phyloP scores from a whole-genome alignment of 2,113 vertebrate genomes.

The Blennius ocellaris region DNA sequence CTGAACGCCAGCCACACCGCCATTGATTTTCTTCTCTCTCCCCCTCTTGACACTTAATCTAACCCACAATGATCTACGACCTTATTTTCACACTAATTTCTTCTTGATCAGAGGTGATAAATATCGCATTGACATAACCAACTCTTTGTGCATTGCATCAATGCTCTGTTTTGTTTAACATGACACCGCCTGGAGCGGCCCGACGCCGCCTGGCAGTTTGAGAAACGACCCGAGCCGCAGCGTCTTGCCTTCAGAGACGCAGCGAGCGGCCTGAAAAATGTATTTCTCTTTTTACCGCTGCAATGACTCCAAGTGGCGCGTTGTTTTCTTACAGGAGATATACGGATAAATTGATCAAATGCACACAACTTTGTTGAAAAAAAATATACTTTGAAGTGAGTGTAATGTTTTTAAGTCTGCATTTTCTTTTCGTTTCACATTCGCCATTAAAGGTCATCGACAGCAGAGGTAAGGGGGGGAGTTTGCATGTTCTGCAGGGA shows the following conservation, averaged over 20 bases:
- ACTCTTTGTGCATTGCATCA: slow-evolving; percentile 76
- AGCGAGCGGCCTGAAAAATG: slow-evolving; percentile 47
- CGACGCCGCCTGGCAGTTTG: slow-evolving; percentile 64
- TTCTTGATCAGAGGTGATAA: slow-evolving; percentile 88
- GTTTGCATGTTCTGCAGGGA: too few species aligned
- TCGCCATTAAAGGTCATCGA: too few species aligned
- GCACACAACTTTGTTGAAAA: not conserved
- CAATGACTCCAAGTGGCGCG: slow-evolving; percentile 4
- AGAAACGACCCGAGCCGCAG: slow-evolving; percentile 55
- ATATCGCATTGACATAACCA: slow-evolving; percentile 85
- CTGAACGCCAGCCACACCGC: slow-evolving; percentile 42
- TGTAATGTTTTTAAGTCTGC: too few species aligned
- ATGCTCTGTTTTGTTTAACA: slow-evolving; percentile 78
- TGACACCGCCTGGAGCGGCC: slow-evolving; percentile 61
- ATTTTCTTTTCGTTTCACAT: too few species aligned
- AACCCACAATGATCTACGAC: slow-evolving; percentile 84
- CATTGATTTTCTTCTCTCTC: slow-evolving; percentile 78
- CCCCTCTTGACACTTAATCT: slow-evolving; percentile 83
- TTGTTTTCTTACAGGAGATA: not conserved
- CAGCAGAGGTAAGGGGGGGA: too few species aligned
- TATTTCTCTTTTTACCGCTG: slow-evolving; percentile 45
- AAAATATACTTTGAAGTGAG: not conserved
- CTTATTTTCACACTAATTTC: slow-evolving; percentile 87
- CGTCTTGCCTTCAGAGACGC: slow-evolving; percentile 58
- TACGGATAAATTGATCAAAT: not conserved